A percentile compares a stretch with the other conserved stretches of the same genome.
phyloP scores from a whole-genome alignment of 2,113 vertebrate genomes.

The Camelus dromedarius region DNA sequence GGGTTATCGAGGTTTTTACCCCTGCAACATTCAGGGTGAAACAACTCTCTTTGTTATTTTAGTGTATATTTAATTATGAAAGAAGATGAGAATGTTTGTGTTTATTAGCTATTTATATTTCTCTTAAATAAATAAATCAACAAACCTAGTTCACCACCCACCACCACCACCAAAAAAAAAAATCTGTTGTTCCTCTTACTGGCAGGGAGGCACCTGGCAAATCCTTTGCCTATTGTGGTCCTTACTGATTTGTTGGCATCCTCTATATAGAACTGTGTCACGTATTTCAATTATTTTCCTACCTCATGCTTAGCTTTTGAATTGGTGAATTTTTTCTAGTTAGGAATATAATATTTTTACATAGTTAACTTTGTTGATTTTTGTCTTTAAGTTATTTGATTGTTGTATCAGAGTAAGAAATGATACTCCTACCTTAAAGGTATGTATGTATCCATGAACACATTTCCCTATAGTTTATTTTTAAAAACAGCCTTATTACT shows the following conservation, averaged over 20 bases:
- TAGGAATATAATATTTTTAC: neutral
- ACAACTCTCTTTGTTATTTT: neutral
- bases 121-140: neutral
- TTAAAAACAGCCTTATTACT: neutral
- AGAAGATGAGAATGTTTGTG: neutral
- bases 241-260: neutral
- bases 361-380: neutral
- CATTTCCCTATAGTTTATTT: neutral
- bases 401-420: conserved; percentile 1
- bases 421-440: neutral
- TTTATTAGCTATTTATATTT: neutral
- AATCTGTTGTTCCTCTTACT: neutral
- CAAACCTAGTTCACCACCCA: too few relatives aligned
- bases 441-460: neutral
- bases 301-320: neutral
- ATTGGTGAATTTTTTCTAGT: neutral
- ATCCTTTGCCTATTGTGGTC: neutral
- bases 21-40: neutral
- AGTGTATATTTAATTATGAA: conserved; percentile 39
- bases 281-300: neutral
- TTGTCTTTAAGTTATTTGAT: neutral
- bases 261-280: neutral
- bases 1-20: neutral
- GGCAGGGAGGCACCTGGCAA: neutral
- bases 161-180: too few relatives aligned